Percentiles rank a stretch among this genome's conserved stretches.
Evolutionary conservation across 2,888 invertebrate species (phyloP).

Genomic region (Myathropa florea): DNA sequence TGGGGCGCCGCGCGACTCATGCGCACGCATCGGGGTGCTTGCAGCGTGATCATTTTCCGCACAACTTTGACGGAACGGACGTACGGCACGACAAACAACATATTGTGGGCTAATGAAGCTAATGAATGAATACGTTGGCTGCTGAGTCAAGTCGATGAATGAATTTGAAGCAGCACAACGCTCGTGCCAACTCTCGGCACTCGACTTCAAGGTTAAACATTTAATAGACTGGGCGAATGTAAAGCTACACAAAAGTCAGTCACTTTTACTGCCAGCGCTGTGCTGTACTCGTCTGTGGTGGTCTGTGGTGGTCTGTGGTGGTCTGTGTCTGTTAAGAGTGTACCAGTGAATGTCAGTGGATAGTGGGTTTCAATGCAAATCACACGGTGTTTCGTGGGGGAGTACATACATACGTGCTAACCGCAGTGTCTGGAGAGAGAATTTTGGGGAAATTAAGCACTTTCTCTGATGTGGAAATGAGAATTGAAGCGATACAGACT

Average conservation of each 20-base stretch:
- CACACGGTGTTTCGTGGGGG: neutral
- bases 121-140: conserved; percentile 51
- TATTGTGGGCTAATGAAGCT: conserved; percentile 65
- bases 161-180: conserved; percentile 56
- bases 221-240: conserved; percentile 51
- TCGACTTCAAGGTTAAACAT: conserved; percentile 62
- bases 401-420: neutral
- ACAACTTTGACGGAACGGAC: conserved; percentile 45
- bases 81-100: conserved; percentile 43
- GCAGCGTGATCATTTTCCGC: conserved; percentile 28
- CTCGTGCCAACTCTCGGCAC: conserved; percentile 57
- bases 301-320: neutral
- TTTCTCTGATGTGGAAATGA: neutral
- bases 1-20: conserved; percentile 56
- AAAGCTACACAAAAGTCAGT: conserved; percentile 60
- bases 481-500: neutral
- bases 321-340: too few relatives aligned
- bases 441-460: neutral
- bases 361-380: neutral
- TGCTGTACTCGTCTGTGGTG: neutral
- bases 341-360: neutral
- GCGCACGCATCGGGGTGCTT: conserved; percentile 65
- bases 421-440: neutral
- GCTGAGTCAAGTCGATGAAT: conserved; percentile 60
- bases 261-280: conserved; percentile 31